Base-by-base conservation (phyloP, 37 sponge, comb jelly and placozoan species). In the Oscarella lobularis region DNA sequence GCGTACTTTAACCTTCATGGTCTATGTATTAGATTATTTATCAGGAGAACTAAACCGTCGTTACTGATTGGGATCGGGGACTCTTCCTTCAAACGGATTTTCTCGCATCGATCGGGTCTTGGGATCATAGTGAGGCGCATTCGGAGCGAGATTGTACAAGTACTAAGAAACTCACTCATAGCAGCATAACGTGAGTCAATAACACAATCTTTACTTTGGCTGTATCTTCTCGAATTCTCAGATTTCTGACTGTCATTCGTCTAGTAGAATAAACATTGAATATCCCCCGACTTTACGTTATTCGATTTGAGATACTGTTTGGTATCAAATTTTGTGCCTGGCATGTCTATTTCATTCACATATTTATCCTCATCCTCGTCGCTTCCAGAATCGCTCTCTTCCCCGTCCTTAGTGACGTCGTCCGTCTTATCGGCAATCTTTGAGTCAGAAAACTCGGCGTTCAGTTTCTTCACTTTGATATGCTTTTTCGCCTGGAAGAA, bases 41-140 rank as follows among this genome's bases (percentile, higher is more conserved):
- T n/a, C n/a, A n/a, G n/a, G n/a, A n/a, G n/a, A n/a, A n/a, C n/a
- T n/a, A n/a, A n/a, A n/a, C n/a, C n/a, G n/a, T n/a, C n/a, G n/a
- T n/a, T n/a, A n/a, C n/a, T n/a, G n/a, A n/a, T 9, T 48, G 9
- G 60, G 14, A 48, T 20, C 20, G 14, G 20, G 60, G 60, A 9
- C 60, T 20, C 6, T 60, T 72, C 90, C 76, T 54, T 75, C 76
- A 77, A 86, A 86, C 5, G 99, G 99, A 73, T 98, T 98, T 3
- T 93, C 94, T 2, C 99, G 66, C 99, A 98, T 98, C 3, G 99
- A 90, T 2, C 94, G 82, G 2, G 94, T 94, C 82, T 98, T 98
- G 34, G 99, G 94, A 41, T 98, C 99, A 71, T 98, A 98, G 78
- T 77, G 88, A n/a, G 99, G 88, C 0, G 91, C 87, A 81, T 93